Conservation (phyloP, 2,888 invertebrate species). For the Patella caerulea region DNA sequence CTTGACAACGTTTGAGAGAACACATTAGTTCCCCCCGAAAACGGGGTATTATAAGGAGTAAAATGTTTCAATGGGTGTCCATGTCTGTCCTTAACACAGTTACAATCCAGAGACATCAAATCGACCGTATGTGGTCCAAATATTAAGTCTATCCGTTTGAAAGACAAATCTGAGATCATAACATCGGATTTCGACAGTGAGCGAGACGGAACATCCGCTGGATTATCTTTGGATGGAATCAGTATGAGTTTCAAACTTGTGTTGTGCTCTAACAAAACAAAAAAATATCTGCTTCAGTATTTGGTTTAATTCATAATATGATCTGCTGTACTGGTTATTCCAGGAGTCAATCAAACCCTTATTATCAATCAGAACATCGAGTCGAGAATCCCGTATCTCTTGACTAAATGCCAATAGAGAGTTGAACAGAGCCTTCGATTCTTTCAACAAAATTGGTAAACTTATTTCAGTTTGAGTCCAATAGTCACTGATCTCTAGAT, state of each 20-base stretch:
- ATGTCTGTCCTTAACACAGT: neutral
- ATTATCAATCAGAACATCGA: neutral
- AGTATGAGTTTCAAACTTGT: neutral
- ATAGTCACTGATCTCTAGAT: too few relatives aligned
- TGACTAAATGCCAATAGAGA: neutral
- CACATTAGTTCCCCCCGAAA: neutral
- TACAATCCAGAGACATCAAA: neutral
- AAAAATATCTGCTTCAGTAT: neutral
- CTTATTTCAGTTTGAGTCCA: too few relatives aligned
- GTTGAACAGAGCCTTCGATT: too few relatives aligned
- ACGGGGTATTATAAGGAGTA: neutral
- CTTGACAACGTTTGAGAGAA: neutral
- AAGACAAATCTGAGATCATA: neutral
- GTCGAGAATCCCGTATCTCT: neutral
- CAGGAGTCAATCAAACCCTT: neutral
- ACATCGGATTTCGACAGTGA: neutral
- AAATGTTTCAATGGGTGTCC: neutral
- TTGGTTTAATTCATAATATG: neutral
- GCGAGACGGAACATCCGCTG: neutral
- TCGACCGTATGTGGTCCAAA: neutral
- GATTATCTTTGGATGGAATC: neutral
- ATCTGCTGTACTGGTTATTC: neutral
- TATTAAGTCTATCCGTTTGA: neutral
- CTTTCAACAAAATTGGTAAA: too few relatives aligned
- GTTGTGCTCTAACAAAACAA: neutral